A percentile compares a stretch with the other conserved stretches of the same genome.
These are phyloP conservation scores for Agelastica alni DNA, from an alignment of 2,888 invertebrate genomes.

Conservation along the genomic window DNA sequence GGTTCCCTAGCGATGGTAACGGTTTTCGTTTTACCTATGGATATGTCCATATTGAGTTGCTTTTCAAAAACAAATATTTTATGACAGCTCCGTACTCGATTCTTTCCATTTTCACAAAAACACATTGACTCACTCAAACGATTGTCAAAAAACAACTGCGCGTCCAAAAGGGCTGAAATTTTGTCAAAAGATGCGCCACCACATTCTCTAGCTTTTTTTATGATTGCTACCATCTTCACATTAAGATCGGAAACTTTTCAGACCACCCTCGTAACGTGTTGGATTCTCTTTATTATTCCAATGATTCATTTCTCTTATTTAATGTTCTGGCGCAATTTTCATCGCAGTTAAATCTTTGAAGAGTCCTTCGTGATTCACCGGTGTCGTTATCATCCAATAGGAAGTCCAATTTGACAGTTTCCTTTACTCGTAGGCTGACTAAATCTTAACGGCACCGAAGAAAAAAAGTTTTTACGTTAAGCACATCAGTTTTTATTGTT, in stretches of 20 bases:
- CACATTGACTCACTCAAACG: no score
- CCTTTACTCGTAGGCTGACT: conserved; percentile 33
- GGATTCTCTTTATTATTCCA: background rate
- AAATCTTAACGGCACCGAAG: conserved; percentile 1
- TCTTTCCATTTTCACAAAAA: no score
- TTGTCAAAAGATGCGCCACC: no score
- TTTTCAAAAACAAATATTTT: no score
- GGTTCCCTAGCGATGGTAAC: no score
- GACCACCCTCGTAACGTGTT: background rate
- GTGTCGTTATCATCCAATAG: conserved; percentile 24
- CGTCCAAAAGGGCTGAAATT: no score
- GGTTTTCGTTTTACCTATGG: no score
- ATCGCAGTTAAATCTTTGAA: conserved; percentile 7
- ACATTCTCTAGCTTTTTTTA: background rate
- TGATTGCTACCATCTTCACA: no score
- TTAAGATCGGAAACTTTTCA: background rate
- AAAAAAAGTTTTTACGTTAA: conserved; percentile 1
- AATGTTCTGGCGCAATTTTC: conserved; percentile 8
- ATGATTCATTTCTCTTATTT: conserved; percentile 13
- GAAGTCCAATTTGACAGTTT: conserved; percentile 33
- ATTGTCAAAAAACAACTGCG: no score
- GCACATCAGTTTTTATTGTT: no score
- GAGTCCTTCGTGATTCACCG: conserved; percentile 20
- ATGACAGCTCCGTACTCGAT: no score
- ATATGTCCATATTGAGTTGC: no score